Evolutionary conservation across 1,140 invertebrate genomes (phyloP), one percentile per base, ranked within the genome.

Genomic region (Pseudoatta argentina): DNA sequence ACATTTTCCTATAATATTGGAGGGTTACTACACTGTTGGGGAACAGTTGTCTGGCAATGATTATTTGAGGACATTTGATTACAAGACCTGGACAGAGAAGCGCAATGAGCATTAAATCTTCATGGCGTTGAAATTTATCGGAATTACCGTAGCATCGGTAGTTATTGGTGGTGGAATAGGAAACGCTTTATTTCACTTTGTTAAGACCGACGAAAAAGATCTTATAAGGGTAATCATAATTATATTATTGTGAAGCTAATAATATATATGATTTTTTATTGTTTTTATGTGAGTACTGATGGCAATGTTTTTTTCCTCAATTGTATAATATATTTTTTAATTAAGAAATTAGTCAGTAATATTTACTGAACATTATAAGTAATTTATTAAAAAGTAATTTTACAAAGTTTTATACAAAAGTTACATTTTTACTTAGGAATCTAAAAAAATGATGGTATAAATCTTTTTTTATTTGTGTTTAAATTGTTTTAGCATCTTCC

Each of bases 21-120:
- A 95, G n/a, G 63, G 86, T 51, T 95, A 92, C 91, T 95, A 95
- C 75, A 59, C 0, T 1, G 27, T 95, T 55, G 92, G 93, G 61
- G 93, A 95, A 88, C 85, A 69, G 73, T 3, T 94, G 16, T 69
- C 85, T 51, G 87, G 83, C 1, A 61, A 82, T 12, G 59, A 86
- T 12, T 44, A 85, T 0, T 87, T 88, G 14, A 91, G 91, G 77
- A 73, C 77, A 67, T 51, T 44, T 24, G 94, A 95, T 77, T 39
- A 66, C 0, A 8, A 51, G 27, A 69, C 67, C 48, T 95, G 95
- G 95, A 34, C 87, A 34, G 77, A 86, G 39, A 1, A 91, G 83
- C 55, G 87, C 72, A 91, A 94, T 90, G 89, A 90, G 71, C 34
- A 78, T 30, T 89, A 85, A 71, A 82, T 86, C 66, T 92, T 87